Conservation (phyloP, 2,888 invertebrate genomes). For the Orthonevra nobilis region DNA sequence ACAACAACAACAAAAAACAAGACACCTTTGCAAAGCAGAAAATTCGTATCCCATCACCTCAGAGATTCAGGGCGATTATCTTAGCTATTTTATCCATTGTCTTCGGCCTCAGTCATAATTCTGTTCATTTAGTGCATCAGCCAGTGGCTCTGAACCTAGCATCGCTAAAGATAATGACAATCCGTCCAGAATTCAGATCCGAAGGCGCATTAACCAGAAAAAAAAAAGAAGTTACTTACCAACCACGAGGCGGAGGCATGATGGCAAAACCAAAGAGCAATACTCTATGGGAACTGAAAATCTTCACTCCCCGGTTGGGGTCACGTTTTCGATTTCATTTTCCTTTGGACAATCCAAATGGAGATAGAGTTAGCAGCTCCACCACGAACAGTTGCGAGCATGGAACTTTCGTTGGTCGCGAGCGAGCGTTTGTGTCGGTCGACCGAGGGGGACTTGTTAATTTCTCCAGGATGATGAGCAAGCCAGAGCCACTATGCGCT, state of each 20-base stretch:
- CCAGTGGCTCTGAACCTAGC: constrained; percentile 40
- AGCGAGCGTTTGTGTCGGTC: constrained; percentile 35
- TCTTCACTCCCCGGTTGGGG: constrained; percentile 36
- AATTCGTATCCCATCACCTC: constrained; percentile 25
- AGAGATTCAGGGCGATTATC: constrained; percentile 44
- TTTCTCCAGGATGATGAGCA: constrained; percentile 65
- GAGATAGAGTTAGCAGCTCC: constrained; percentile 8
- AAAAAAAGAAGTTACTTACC: not conserved
- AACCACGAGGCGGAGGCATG: not conserved
- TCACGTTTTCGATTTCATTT: constrained; percentile 72
- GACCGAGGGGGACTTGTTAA: constrained; percentile 26
- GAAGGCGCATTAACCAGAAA: not conserved
- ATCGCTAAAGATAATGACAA: constrained; percentile 53
- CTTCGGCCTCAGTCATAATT: constrained; percentile 1
- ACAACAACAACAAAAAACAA: constrained; percentile 28
- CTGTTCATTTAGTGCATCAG: constrained; percentile 24
- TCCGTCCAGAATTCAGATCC: constrained; percentile 14
- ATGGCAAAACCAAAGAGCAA: constrained; percentile 1
- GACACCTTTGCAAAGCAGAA: no score
- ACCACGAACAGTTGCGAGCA: constrained; percentile 20
- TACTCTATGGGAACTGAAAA: constrained; percentile 38
- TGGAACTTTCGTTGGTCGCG: constrained; percentile 30
- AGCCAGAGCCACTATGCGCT: no score
- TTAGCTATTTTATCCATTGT: constrained; percentile 27
- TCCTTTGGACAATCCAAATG: constrained; percentile 42